Evolutionary conservation across 2,797 vertebrate species (phyloP).

Genomic region (Chaenodraco wilsoni): DNA sequence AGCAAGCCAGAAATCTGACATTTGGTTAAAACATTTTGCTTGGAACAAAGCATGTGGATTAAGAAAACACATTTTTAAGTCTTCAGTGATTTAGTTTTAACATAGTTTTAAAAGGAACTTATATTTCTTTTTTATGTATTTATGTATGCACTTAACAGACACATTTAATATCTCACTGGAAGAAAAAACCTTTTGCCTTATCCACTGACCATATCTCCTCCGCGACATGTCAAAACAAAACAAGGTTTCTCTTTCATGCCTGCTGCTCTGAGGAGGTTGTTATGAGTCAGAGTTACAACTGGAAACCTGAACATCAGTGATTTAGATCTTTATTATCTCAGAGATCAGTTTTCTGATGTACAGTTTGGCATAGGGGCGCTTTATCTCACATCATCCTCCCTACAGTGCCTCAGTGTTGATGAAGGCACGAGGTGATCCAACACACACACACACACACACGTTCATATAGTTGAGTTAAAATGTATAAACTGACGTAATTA

Average conservation of each 20-base stretch:
- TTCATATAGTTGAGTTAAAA: slow-evolving; percentile 18
- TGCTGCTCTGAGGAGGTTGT: slow-evolving; percentile 52
- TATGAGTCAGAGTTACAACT: slow-evolving; percentile 62
- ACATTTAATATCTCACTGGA: slow-evolving; percentile 36
- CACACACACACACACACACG: slow-evolving; percentile 28
- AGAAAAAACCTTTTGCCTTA: slow-evolving; percentile 52
- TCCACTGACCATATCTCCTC: slow-evolving; percentile 49
- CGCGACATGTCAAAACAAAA: slow-evolving; percentile 60
- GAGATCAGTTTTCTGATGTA: slow-evolving; percentile 69
- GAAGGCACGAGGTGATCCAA: slow-evolving; percentile 48
- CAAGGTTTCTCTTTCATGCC: slow-evolving; percentile 63
- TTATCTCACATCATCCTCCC: slow-evolving; percentile 71
- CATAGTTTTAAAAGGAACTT: background rate
- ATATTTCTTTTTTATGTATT: background rate
- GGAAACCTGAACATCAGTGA: slow-evolving; percentile 57
- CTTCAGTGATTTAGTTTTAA: background rate
- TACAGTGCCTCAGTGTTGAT: slow-evolving; percentile 42
- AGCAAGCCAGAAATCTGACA: background rate
- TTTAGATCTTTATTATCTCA: slow-evolving; percentile 72
- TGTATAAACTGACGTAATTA: slow-evolving; percentile 52
- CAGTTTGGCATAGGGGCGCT: slow-evolving; percentile 68
- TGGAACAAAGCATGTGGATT: background rate
- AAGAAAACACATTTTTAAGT: background rate
- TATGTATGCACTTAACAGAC: slow-evolving; percentile 25
- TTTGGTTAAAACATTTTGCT: background rate